A percentile compares a stretch with the other conserved stretches of the same genome.
These are phyloP conservation scores for Drosophila acutilabella DNA, from an alignment of 2,888 invertebrate genomes.

Conservation along the genomic window DNA sequence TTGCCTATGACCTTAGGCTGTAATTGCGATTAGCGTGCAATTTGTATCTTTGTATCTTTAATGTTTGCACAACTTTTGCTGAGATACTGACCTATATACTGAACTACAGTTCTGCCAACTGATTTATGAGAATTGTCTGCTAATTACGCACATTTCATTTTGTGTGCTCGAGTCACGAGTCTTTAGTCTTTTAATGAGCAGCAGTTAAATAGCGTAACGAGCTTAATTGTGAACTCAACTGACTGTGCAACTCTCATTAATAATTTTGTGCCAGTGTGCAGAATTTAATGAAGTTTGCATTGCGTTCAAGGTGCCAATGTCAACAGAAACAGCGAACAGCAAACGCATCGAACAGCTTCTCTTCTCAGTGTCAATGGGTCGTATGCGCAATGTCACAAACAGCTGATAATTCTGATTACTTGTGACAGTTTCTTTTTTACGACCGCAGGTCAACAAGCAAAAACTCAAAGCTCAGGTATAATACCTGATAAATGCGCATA, in stretches of 20 bases:
- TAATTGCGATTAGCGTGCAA: slow-evolving; percentile 59
- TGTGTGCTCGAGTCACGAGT: neutral
- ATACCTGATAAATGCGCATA: slow-evolving; percentile 35
- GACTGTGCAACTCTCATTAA: slow-evolving; percentile 58
- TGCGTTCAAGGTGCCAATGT: slow-evolving; percentile 49
- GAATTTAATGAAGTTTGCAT: slow-evolving; percentile 76
- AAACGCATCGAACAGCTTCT: slow-evolving; percentile 10
- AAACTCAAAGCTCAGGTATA: slow-evolving; percentile 22
- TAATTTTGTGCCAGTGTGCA: slow-evolving; percentile 57
- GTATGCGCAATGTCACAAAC: slow-evolving; percentile 39
- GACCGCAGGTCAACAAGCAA: slow-evolving; percentile 25
- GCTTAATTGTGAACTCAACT: slow-evolving; percentile 71
- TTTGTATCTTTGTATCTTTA: slow-evolving; percentile 51
- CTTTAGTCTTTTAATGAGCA: slow-evolving; percentile 59
- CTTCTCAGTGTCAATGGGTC: slow-evolving; percentile 21
- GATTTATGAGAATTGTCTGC: slow-evolving; percentile 71
- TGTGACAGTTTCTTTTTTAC: slow-evolving; percentile 31
- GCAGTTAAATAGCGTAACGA: slow-evolving; percentile 71
- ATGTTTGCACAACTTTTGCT: slow-evolving; percentile 31
- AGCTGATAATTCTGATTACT: slow-evolving; percentile 27
- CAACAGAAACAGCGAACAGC: slow-evolving; percentile 43
- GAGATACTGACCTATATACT: neutral
- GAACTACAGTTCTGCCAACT: slow-evolving; percentile 14
- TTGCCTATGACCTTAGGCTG: slow-evolving; percentile 13
- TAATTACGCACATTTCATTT: slow-evolving; percentile 58